A percentile compares a stretch with the other conserved stretches of the same genome.
phyloP scores from a whole-genome alignment of 2,888 invertebrate genomes.

The Campaea margaritaria region DNA sequence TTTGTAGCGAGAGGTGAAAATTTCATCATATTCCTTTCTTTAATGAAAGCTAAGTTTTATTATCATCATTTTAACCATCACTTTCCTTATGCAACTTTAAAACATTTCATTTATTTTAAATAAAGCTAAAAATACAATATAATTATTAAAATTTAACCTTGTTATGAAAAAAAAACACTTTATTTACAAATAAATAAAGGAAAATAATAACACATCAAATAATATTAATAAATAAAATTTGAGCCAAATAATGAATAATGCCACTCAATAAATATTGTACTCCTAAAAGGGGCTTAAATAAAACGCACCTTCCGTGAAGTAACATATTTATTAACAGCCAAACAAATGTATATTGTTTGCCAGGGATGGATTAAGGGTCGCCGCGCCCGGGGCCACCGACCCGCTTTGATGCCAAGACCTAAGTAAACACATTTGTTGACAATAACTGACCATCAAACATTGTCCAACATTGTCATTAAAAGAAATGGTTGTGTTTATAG shows the following conservation, averaged over 20 bases:
- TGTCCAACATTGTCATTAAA: conserved; percentile 17
- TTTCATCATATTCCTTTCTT: no score
- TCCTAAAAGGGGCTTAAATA: conserved; percentile 24
- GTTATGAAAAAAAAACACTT: no score
- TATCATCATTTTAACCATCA: no score
- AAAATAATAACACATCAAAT: no score
- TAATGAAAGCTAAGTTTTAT: no score
- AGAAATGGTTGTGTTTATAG: conserved; percentile 13
- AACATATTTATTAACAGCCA: conserved; percentile 24
- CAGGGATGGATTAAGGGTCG: conserved; percentile 22
- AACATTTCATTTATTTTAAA: no score
- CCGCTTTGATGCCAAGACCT: conserved; percentile 21
- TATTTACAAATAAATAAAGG: no score
- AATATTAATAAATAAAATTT: conserved; percentile 2
- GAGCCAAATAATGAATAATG: conserved; percentile 16
- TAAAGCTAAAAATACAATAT: no score
- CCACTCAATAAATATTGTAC: conserved; percentile 21
- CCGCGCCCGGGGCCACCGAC: conserved; percentile 8
- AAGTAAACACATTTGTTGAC: conserved; percentile 28
- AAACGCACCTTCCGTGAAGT: conserved; percentile 22
- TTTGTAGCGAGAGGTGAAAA: no score
- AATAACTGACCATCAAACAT: conserved; percentile 29
- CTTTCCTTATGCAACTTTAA: no score
- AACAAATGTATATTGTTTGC: conserved; percentile 29
- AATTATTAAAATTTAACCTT: no score